phyloP scores from a whole-genome alignment of 2,888 invertebrate genomes.

The Neelides folsomi region DNA sequence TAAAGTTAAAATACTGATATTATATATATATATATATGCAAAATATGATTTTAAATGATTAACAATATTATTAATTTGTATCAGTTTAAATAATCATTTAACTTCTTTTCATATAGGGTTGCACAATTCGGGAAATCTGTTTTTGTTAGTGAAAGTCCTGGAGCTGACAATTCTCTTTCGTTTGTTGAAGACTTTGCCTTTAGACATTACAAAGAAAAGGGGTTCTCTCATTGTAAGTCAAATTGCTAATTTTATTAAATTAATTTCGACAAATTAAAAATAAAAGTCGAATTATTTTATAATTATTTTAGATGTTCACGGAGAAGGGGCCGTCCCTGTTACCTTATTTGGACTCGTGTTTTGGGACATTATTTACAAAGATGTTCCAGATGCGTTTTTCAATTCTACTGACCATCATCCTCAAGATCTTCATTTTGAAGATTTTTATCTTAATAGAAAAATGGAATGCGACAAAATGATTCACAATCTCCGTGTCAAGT shows the following conservation, averaged over 20 bases:
- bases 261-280: no score
- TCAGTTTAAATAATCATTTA: constrained; percentile 6
- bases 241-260: no score
- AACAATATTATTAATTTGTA: no score
- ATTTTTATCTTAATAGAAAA: constrained; percentile 55
- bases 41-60: no score
- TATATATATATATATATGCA: no score
- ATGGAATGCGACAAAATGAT: constrained; percentile 46
- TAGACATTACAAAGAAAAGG: constrained; percentile 42
- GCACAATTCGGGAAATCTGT: constrained; percentile 21
- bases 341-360: constrained; percentile 55
- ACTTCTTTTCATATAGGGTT: constrained; percentile 6
- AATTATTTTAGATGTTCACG: constrained; percentile 49
- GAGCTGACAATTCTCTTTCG: constrained; percentile 39
- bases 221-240: constrained; percentile 41
- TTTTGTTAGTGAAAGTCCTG: constrained; percentile 26
- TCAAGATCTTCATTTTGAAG: constrained; percentile 52
- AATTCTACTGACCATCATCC: constrained; percentile 55
- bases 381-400: constrained; percentile 51
- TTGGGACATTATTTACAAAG: constrained; percentile 61
- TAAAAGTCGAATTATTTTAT: neutral
- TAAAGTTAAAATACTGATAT: constrained; percentile 4
- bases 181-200: constrained; percentile 48
- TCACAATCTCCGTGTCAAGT: constrained; percentile 33
- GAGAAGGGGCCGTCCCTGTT: constrained; percentile 53